Evolutionary conservation across 2,888 invertebrate species (phyloP).

Genomic region (Halocaridina rubra): DNA sequence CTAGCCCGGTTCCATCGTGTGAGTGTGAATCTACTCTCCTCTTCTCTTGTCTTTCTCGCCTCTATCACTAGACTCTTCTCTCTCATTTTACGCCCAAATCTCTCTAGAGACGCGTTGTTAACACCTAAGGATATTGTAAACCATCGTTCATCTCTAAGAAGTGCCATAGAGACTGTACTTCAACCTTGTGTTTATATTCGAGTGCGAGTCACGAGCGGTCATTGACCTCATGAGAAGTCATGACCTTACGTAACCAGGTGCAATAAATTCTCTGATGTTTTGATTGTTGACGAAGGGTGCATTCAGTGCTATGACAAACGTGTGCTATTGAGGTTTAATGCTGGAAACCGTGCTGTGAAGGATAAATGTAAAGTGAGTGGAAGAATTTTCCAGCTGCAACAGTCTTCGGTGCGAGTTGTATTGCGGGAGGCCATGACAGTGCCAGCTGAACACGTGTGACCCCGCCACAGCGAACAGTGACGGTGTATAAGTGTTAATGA

Average conservation of each 20-base stretch:
- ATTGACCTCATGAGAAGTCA: conserved; percentile 38
- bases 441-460: conserved; percentile 38
- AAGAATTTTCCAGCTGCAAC: background rate
- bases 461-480: conserved; percentile 2
- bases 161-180: background rate
- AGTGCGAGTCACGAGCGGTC: background rate
- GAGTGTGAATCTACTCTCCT: background rate
- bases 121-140: background rate
- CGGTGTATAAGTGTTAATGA: background rate
- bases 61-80: background rate
- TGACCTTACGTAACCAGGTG: conserved; percentile 34
- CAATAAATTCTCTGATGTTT: too few relatives aligned
- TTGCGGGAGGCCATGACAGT: conserved; percentile 22
- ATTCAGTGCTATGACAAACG: background rate
- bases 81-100: background rate
- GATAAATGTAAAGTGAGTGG: background rate
- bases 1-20: conserved; percentile 10
- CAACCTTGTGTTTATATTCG: background rate
- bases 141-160: background rate
- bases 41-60: background rate
- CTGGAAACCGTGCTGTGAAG: background rate
- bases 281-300: background rate
- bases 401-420: background rate
- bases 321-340: background rate
- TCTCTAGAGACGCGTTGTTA: too few relatives aligned